These are phyloP conservation scores for Yponomeuta evonymella DNA, from an alignment of 2,888 invertebrate species.

Conservation along the genomic window DNA sequence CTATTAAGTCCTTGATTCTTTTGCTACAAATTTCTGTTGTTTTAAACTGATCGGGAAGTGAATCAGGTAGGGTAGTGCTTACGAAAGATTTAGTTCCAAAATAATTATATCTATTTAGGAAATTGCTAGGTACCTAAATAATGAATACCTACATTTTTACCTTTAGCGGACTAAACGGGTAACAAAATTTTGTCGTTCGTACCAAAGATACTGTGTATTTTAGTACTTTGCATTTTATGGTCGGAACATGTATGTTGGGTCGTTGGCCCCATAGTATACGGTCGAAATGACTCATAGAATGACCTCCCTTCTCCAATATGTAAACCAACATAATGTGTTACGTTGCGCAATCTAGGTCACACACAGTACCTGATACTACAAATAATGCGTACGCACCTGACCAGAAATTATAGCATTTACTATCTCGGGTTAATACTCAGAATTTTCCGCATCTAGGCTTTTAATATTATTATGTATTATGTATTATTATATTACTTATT, in stretches of 20 bases:
- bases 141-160: too few relatives aligned
- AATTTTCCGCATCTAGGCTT: too few relatives aligned
- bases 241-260: not conserved
- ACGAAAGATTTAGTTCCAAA: too few relatives aligned
- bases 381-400: not conserved
- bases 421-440: not conserved
- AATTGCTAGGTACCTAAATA: too few relatives aligned
- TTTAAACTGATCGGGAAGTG: too few relatives aligned
- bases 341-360: constrained; percentile 4
- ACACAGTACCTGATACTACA: not conserved
- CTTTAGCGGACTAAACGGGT: too few relatives aligned
- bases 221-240: not conserved
- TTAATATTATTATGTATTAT: too few relatives aligned
- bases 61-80: too few relatives aligned
- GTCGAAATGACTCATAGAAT: not conserved
- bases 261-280: not conserved
- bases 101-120: too few relatives aligned
- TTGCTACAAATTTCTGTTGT: not conserved
- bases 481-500: too few relatives aligned
- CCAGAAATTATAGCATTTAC: constrained; percentile 1
- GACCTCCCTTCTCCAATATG: not conserved
- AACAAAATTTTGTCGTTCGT: too few relatives aligned
- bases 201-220: not conserved
- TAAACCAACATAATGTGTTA: not conserved
- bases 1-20: not conserved